These are phyloP conservation scores for Myripristis murdjan DNA, from an alignment of 2,797 vertebrate species.

Conservation along the genomic window DNA sequence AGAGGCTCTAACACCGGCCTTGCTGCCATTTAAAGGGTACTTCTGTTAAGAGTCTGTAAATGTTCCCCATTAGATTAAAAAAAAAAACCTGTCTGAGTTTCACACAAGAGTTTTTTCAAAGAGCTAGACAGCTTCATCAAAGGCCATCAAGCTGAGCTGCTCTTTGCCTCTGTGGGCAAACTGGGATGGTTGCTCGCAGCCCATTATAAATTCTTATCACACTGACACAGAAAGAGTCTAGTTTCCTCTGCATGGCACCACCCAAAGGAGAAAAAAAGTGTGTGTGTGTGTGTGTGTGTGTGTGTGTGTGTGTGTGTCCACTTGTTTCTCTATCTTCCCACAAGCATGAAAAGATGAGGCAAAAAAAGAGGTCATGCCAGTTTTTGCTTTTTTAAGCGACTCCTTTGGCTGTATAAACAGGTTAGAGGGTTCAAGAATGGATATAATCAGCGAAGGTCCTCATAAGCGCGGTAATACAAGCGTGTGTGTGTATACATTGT, in stretches of 20 bases:
- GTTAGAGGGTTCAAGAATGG: neutral
- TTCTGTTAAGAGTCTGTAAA: neutral
- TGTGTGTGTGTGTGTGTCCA: neutral
- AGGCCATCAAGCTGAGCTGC: conserved; percentile 4
- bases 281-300: neutral
- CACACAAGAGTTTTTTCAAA: neutral
- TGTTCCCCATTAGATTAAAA: neutral
- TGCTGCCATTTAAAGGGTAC: neutral
- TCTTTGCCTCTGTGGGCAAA: conserved; percentile 4
- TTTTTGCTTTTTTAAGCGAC: no score
- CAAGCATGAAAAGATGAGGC: no score
- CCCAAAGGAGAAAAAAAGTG: neutral
- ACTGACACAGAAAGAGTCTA: conserved; percentile 2
- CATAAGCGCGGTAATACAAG: no score
- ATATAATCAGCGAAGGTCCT: neutral
- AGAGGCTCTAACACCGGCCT: neutral
- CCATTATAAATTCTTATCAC: conserved; percentile 37
- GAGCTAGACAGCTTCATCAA: neutral
- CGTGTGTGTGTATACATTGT: conserved; percentile 2
- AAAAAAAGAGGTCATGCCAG: no score
- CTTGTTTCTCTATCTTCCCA: no score
- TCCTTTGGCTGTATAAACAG: no score
- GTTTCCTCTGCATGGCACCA: conserved; percentile 28
- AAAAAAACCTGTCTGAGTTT: conserved; percentile 1
- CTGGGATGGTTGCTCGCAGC: conserved; percentile 8